Base-by-base conservation (phyloP, 1,140 invertebrate genomes). In the Coptotermes formosanus region DNA sequence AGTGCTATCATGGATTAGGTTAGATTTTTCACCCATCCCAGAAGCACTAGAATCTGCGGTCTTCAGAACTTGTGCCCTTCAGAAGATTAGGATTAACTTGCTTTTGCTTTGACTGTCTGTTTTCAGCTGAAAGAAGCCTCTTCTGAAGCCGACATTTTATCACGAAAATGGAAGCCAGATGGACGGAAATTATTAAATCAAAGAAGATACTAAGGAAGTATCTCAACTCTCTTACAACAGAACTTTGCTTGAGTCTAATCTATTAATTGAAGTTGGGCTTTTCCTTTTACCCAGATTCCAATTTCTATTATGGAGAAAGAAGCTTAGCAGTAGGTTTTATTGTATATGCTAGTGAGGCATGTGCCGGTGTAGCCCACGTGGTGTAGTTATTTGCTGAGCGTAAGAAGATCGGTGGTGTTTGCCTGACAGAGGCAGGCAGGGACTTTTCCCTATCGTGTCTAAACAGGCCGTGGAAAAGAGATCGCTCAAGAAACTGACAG, bases 1-100 rank as follows among this genome's bases (percentile, higher is more conserved):
- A 75, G 64, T 30, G 64, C 25, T 75, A 75, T 75, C 64, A 75
- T 75, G 64, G 64, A 75, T 75, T 75, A 75, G 64, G 64, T 14
- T 75, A 16, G 64, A 75, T 75, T 55, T 21, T 21, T 55, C 52
- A 55, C 52, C 14, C 52, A 55, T 55, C 19, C 52, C 52, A 21
- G 21, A 55, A 55, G 52, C 52, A 55, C 52, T 55, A 55, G 52
- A 55, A 19, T 19, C 16, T 21, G 14, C 52, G 52, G 52, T 55
- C 52, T 55, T 75, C 64, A 30, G 64, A 25, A 30, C n/a, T 75
- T 75, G 64, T 75, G 64, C n/a, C 64, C 64, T 75, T 75, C 64
- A 75, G 25, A 30, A 30, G 64, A 75, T 75, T 75, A 30, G 64
- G 25, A 75, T 75, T 75, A 75, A 30, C 64, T 75, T 75, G 25